Evolutionary conservation across 2,113 vertebrate species (phyloP).

Genomic region (Taurulus bubalis): DNA sequence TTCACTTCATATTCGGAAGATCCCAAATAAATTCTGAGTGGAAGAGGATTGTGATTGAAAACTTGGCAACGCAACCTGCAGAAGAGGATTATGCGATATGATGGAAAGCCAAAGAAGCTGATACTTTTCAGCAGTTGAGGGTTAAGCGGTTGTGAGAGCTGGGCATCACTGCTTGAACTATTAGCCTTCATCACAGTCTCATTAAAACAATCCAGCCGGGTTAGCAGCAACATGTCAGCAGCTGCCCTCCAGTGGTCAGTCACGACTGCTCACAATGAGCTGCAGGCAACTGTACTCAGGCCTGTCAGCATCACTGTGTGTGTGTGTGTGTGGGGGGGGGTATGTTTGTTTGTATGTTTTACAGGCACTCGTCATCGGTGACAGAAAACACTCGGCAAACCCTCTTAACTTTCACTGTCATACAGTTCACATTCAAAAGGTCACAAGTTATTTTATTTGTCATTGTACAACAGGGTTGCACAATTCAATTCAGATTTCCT

Average conservation of each 20-base stretch:
- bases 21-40: neutral
- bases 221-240: neutral
- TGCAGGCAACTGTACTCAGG: neutral
- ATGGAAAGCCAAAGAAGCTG: neutral
- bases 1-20: neutral
- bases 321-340: neutral
- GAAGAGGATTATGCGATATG: too few species aligned
- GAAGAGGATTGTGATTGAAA: neutral
- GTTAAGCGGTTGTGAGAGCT: too few species aligned
- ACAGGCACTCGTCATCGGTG: too few species aligned
- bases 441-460: too few species aligned
- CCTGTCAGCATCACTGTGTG: neutral
- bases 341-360: too few species aligned
- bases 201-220: neutral
- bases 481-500: too few species aligned
- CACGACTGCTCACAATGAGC: neutral
- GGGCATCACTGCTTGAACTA: neutral
- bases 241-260: neutral
- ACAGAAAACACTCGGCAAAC: too few species aligned
- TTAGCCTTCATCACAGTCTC: neutral
- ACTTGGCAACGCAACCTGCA: too few species aligned
- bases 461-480: too few species aligned
- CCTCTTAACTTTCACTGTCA: too few species aligned
- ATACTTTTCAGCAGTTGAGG: neutral
- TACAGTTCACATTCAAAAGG: too few species aligned